Percentiles rank a stretch among this genome's conserved stretches.
Evolutionary conservation across 2,797 vertebrate species (phyloP).

Genomic region (Strix occidentalis): DNA sequence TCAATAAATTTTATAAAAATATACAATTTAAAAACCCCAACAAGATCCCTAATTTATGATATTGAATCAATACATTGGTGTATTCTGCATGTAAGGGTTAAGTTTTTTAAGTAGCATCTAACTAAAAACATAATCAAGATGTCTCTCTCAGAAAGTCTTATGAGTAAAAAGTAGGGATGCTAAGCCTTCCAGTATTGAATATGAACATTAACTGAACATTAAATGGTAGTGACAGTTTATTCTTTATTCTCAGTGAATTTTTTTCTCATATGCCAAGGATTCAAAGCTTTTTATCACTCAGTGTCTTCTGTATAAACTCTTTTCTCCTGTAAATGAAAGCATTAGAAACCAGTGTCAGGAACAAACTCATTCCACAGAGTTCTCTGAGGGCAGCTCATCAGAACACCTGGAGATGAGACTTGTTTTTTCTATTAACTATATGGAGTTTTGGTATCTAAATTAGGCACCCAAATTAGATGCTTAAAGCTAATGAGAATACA

Average conservation of each 20-base stretch:
- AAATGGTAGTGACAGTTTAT: not conserved
- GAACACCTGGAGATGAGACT: not conserved
- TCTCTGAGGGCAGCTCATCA: not conserved
- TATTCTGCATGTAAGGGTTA: not conserved
- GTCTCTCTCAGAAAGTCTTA: not conserved
- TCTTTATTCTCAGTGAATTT: not conserved
- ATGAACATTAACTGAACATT: not conserved
- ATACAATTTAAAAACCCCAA: rapidly evolving
- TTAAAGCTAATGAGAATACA: not conserved
- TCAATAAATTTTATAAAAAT: not conserved
- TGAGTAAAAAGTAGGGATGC: too few species aligned
- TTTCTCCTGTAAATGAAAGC: not conserved
- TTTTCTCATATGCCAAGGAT: not conserved
- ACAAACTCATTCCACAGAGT: not conserved
- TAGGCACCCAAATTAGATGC: not conserved
- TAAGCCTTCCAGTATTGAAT: not conserved
- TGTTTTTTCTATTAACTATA: not conserved
- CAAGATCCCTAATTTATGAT: not conserved
- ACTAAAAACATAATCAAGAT: not conserved
- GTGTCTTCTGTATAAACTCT: not conserved
- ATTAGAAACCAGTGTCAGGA: not conserved
- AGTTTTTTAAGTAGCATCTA: not conserved
- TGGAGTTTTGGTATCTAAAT: not conserved
- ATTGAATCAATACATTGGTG: not conserved
- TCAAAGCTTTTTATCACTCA: not conserved